These are phyloP conservation scores for Dolichotis patagonum DNA, from an alignment of 2,113 vertebrate species.

Conservation along the genomic window DNA sequence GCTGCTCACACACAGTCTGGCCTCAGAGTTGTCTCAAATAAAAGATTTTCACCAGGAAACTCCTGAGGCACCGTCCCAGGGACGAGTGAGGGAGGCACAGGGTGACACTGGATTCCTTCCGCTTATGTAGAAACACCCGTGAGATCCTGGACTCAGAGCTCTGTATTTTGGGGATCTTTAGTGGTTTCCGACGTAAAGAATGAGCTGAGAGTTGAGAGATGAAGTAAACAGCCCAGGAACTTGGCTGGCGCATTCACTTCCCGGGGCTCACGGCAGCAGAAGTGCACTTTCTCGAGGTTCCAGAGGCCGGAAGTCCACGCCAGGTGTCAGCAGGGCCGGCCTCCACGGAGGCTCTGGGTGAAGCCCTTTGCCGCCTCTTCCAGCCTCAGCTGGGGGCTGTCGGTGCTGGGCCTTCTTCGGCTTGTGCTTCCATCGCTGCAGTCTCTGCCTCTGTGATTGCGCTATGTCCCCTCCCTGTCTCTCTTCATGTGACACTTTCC, in stretches of 20 bases:
- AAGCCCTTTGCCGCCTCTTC: too few relatives aligned
- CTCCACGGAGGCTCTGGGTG: not conserved
- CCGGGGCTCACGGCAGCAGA: not conserved
- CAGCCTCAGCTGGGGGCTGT: rapidly evolving
- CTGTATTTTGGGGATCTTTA: conserved; percentile 33
- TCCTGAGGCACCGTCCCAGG: not conserved
- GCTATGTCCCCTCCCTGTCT: not conserved
- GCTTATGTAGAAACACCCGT: not conserved
- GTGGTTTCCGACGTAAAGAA: conserved; percentile 37
- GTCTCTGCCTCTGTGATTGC: not conserved
- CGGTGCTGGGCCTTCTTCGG: not conserved
- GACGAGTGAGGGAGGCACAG: not conserved
- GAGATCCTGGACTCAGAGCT: not conserved
- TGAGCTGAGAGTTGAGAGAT: conserved; percentile 76
- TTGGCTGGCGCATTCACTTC: not conserved
- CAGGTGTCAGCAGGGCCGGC: not conserved
- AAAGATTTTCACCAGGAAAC: not conserved
- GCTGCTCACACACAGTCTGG: not conserved
- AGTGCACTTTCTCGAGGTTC: not conserved
- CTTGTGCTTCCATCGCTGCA: not conserved
- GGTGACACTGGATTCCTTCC: too few relatives aligned
- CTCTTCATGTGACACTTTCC: not conserved
- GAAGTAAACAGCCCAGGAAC: conserved; percentile 70
- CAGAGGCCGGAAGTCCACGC: not conserved
- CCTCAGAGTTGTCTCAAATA: not conserved